These are phyloP conservation scores for Typhlichthys eigenmanni DNA, from an alignment of 2,797 vertebrate genomes.

Conservation along the genomic window DNA sequence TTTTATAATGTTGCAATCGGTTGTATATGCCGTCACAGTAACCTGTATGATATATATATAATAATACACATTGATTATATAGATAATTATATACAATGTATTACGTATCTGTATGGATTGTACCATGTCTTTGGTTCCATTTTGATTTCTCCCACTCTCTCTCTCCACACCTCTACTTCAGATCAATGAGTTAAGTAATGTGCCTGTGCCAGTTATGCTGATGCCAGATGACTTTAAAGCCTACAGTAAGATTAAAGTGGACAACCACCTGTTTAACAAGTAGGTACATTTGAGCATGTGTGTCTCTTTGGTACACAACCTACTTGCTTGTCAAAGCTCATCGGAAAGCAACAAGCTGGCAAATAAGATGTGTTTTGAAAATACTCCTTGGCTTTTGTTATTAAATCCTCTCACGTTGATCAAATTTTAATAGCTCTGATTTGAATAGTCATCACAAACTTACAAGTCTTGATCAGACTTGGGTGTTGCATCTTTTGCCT, in stretches of 20 bases:
- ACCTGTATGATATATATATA: too few species aligned
- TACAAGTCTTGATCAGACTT: too few species aligned
- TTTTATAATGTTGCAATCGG: too few species aligned
- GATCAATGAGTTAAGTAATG: slow-evolving; percentile 95
- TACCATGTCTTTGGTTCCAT: background rate
- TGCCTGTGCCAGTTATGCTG: slow-evolving; percentile 93
- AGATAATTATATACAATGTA: background rate
- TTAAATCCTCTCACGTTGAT: background rate
- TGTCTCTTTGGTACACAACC: slow-evolving; percentile 7
- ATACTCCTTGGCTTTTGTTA: background rate
- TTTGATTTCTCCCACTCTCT: slow-evolving; percentile 32
- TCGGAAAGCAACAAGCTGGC: background rate
- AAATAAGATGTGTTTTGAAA: background rate
- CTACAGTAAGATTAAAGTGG: slow-evolving; percentile 98
- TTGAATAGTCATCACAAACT: background rate
- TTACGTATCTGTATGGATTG: background rate
- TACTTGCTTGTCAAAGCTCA: slow-evolving; percentile 19
- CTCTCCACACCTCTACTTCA: slow-evolving; percentile 56
- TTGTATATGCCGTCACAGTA: too few species aligned
- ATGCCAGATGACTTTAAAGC: slow-evolving; percentile 98
- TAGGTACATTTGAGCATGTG: slow-evolving; percentile 68
- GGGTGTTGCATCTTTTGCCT: too few species aligned
- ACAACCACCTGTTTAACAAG: slow-evolving; percentile 99
- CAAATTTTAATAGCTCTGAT: background rate
- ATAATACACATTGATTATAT: too few species aligned